phyloP scores from a whole-genome alignment of 2,797 vertebrate genomes.

The Peromyscus attwateri region DNA sequence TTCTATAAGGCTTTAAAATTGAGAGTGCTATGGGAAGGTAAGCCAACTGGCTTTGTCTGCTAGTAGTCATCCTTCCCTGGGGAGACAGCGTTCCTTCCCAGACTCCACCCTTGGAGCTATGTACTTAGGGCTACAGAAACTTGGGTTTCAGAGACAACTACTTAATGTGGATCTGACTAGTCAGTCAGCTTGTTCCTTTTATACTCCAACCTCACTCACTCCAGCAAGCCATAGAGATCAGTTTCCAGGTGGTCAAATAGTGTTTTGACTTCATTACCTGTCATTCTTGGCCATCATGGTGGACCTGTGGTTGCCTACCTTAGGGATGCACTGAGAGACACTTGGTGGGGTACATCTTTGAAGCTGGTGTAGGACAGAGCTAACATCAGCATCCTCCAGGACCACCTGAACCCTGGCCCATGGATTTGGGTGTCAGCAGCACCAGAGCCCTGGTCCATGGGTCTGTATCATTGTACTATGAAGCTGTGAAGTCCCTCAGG shows the following conservation, averaged over 20 bases:
- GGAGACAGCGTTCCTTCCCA: neutral
- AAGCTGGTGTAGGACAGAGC: neutral
- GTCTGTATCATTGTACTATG: neutral
- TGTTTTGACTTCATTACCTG: accelerated
- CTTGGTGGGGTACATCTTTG: neutral
- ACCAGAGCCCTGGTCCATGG: accelerated
- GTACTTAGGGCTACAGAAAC: neutral
- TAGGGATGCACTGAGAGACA: neutral
- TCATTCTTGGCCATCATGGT: accelerated
- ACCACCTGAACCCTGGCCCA: accelerated
- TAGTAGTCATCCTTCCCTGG: accelerated
- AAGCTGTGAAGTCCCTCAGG: neutral
- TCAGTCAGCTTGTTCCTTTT: neutral
- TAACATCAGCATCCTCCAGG: accelerated
- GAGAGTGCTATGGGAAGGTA: too few species aligned
- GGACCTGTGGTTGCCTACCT: neutral
- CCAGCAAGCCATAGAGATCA: neutral
- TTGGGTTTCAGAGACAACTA: too few species aligned
- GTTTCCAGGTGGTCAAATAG: neutral
- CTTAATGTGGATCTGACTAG: neutral
- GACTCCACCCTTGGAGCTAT: accelerated
- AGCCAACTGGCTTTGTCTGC: accelerated
- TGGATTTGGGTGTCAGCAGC: neutral
- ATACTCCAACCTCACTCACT: neutral
- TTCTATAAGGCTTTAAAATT: neutral